Percentiles rank a stretch among this genome's conserved stretches.
Evolutionary conservation across 2,888 invertebrate genomes (phyloP).

Genomic region (Latrodectus hesperus): DNA sequence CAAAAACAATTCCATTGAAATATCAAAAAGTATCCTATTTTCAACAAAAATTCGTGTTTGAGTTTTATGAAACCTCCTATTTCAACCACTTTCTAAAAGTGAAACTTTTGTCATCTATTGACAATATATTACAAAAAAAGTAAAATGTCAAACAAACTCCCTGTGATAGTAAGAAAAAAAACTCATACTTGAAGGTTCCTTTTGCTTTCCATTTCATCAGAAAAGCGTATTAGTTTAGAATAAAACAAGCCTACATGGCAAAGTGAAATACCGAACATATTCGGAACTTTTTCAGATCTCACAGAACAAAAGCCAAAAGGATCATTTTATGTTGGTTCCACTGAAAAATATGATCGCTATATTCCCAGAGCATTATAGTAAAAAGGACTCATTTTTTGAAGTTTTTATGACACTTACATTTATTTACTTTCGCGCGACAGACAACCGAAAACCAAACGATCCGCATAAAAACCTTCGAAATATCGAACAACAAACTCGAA

Average conservation of each 20-base stretch:
- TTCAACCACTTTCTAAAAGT: too few species aligned
- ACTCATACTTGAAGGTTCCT: too few species aligned
- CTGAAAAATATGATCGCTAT: conserved; percentile 14
- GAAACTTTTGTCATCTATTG: too few species aligned
- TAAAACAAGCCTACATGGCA: neutral
- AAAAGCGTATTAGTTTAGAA: neutral
- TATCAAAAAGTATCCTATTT: too few species aligned
- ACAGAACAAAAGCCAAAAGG: neutral
- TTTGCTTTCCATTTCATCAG: too few species aligned
- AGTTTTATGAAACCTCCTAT: too few species aligned
- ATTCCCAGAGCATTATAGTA: conserved; percentile 17
- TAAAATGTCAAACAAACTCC: too few species aligned
- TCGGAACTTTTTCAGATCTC: neutral
- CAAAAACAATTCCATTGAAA: too few species aligned
- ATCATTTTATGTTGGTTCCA: neutral
- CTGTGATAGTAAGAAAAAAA: too few species aligned
- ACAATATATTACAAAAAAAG: too few species aligned
- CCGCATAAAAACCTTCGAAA: conserved; percentile 35
- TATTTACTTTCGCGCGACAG: conserved; percentile 27
- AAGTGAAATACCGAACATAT: conserved; percentile 36
- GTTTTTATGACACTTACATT: conserved; percentile 47
- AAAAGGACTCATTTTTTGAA: conserved; percentile 41
- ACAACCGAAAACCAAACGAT: conserved; percentile 3
- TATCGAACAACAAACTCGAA: conserved; percentile 51
- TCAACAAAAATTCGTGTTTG: too few species aligned